Conservation (phyloP, 2,888 invertebrate genomes). For the Scaptomyza flava region DNA sequence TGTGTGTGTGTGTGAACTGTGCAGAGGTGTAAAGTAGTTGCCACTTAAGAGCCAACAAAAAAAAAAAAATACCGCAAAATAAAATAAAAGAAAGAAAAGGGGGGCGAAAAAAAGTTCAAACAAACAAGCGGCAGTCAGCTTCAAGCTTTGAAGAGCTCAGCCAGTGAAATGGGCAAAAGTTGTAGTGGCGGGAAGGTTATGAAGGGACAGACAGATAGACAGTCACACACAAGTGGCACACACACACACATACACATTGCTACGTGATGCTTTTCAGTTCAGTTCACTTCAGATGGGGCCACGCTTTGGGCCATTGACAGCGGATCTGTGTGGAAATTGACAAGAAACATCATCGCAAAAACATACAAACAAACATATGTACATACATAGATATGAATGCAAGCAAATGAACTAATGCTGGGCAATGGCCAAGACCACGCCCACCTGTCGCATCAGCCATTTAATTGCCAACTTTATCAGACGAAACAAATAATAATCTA, state of each 20-base stretch:
- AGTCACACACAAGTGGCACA: slow-evolving; percentile 28
- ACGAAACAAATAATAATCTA: slow-evolving; percentile 4
- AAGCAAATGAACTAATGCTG: background rate
- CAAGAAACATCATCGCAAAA: background rate
- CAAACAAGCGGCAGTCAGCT: slow-evolving; percentile 58
- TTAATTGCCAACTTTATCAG: slow-evolving; percentile 44
- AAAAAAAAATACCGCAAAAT: background rate
- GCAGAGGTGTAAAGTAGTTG: slow-evolving; percentile 77
- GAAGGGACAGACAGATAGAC: slow-evolving; percentile 29
- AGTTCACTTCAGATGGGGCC: slow-evolving; percentile 12
- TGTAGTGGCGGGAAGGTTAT: background rate
- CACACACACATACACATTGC: slow-evolving; percentile 11
- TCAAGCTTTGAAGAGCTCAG: slow-evolving; percentile 53
- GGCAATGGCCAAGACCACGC: background rate
- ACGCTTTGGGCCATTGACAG: slow-evolving; percentile 52
- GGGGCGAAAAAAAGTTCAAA: slow-evolving; percentile 53
- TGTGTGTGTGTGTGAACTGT: slow-evolving; percentile 54
- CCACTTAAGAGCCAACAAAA: slow-evolving; percentile 62
- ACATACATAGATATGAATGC: slow-evolving; percentile 18
- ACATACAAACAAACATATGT: background rate
- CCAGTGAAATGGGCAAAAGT: slow-evolving; percentile 33
- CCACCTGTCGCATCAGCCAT: slow-evolving; percentile 36
- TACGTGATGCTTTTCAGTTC: slow-evolving; percentile 15
- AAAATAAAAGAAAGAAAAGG: slow-evolving; percentile 12
- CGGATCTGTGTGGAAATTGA: slow-evolving; percentile 51